A percentile compares a stretch with the other conserved stretches of the same genome.
Conservation (phyloP, 2,113 vertebrate species). For the Callorhinus ursinus region DNA sequence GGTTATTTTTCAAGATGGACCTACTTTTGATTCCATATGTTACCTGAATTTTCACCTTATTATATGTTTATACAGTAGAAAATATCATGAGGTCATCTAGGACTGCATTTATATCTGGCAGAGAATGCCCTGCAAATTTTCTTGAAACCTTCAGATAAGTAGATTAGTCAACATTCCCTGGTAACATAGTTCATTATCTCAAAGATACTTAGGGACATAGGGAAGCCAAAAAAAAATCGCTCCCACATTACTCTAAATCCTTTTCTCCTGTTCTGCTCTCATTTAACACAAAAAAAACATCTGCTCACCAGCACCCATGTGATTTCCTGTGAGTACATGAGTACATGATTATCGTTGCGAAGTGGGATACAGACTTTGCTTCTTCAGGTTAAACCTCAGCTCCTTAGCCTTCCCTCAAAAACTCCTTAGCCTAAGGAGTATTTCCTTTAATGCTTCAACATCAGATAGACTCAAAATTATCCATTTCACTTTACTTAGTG, state of each 20-base stretch:
- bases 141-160: slow-evolving; percentile 35
- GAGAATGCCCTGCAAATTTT: neutral
- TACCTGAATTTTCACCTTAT: neutral
- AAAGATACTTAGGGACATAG: neutral
- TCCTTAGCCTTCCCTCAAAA: slow-evolving; percentile 43
- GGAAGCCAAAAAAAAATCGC: neutral
- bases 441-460: neutral
- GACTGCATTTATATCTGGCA: neutral
- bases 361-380: neutral
- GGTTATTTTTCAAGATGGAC: neutral
- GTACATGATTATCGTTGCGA: neutral
- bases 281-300: neutral
- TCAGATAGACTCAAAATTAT: slow-evolving; percentile 25
- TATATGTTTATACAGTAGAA: neutral
- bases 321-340: neutral
- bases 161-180: slow-evolving; percentile 37
- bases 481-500: neutral
- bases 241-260: neutral
- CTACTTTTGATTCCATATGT: neutral
- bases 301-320: neutral
- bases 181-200: slow-evolving; percentile 57
- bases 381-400: slow-evolving; percentile 25
- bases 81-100: neutral
- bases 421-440: neutral
- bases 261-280: neutral